A percentile compares a stretch with the other conserved stretches of the same genome.
phyloP scores from a whole-genome alignment of 1,140 invertebrate genomes.

The Microplitis demolitor region DNA sequence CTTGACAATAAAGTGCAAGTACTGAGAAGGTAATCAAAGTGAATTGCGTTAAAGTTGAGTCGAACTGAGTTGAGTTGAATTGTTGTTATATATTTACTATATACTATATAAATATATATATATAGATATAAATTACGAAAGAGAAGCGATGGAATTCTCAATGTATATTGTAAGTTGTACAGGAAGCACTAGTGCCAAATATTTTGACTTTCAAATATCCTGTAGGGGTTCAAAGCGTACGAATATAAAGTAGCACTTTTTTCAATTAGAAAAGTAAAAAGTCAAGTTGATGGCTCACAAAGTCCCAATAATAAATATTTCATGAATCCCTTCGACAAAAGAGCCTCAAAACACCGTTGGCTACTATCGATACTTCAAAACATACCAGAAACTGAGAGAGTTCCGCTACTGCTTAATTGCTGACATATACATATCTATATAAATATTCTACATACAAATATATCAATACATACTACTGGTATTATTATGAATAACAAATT shows the following conservation, averaged over 20 bases:
- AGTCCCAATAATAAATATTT: constrained; percentile 28
- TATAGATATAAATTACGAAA: neutral
- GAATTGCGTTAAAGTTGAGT: neutral
- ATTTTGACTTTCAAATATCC: constrained; percentile 31
- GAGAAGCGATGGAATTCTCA: neutral
- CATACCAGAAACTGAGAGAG: no score
- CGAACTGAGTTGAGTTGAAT: neutral
- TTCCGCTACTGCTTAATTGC: no score
- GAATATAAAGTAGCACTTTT: constrained; percentile 31
- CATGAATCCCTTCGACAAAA: constrained; percentile 13
- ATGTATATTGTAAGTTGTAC: constrained; percentile 19
- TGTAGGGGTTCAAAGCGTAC: neutral
- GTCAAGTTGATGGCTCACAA: neutral
- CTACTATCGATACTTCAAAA: neutral
- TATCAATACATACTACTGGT: no score
- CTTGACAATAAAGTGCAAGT: no score
- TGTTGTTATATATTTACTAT: neutral
- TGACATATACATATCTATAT: no score
- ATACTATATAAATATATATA: no score
- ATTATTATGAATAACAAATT: no score
- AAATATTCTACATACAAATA: no score
- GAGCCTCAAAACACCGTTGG: neutral
- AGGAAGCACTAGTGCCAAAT: constrained; percentile 8
- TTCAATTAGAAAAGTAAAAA: constrained; percentile 26
- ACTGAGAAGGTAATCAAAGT: no score